These are phyloP conservation scores for Pseudomugil gertrudae DNA, from an alignment of 2,797 vertebrate genomes.

Conservation along the genomic window DNA sequence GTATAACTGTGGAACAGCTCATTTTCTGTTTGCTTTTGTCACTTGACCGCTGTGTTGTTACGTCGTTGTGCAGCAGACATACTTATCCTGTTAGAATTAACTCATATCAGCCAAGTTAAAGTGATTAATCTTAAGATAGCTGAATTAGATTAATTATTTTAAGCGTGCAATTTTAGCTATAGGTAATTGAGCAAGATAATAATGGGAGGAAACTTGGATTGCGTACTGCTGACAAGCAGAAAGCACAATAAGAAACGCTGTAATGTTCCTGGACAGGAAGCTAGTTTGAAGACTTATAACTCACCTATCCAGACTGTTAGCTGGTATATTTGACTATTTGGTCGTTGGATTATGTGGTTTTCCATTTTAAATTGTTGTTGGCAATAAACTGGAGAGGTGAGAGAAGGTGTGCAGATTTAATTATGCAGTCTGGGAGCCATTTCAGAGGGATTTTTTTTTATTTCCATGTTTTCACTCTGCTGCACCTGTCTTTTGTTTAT, in stretches of 20 bases:
- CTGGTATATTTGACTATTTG: neutral
- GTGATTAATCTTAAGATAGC: neutral
- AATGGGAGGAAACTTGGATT: neutral
- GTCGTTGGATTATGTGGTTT: conserved; percentile 26
- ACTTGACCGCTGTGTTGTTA: conserved; percentile 1
- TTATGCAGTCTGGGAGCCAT: conserved; percentile 72
- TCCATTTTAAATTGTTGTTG: conserved; percentile 57
- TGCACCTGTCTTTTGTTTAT: conserved; percentile 84
- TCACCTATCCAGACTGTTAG: neutral
- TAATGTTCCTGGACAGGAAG: neutral
- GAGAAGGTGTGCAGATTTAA: conserved; percentile 66
- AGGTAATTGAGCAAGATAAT: neutral
- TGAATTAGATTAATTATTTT: neutral
- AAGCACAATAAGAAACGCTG: neutral
- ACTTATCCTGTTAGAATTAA: neutral
- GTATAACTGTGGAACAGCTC: conserved; percentile 23
- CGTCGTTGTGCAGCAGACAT: neutral
- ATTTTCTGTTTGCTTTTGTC: conserved; percentile 34
- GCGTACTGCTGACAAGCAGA: neutral
- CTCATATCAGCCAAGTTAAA: neutral
- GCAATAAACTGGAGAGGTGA: conserved; percentile 39
- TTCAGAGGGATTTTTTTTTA: conserved; percentile 9
- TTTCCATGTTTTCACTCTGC: conserved; percentile 24
- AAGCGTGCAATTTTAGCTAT: neutral
- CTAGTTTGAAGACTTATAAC: neutral